These are phyloP conservation scores for Patella vulgata DNA, from an alignment of 1,140 invertebrate species.

Conservation along the genomic window DNA sequence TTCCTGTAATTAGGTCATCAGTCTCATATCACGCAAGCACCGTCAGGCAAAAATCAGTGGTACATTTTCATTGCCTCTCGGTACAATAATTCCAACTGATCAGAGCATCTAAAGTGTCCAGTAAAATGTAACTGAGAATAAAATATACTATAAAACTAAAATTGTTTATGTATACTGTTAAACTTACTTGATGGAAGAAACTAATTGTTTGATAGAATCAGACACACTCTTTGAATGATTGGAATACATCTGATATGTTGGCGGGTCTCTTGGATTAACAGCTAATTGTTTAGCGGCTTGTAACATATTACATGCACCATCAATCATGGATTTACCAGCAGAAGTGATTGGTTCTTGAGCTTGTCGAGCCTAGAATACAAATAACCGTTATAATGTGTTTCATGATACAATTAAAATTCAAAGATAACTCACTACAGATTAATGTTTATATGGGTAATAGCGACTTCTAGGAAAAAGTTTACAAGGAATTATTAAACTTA, in stretches of 20 bases:
- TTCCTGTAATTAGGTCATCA: too few relatives aligned
- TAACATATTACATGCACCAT: conserved; percentile 90
- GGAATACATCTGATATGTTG: conserved; percentile 92
- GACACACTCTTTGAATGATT: conserved; percentile 94
- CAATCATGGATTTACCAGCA: conserved; percentile 83
- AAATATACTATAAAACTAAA: too few relatives aligned
- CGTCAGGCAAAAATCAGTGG: too few relatives aligned
- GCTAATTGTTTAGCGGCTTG: conserved; percentile 89
- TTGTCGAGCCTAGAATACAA: conserved; percentile 57
- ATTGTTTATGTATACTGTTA: too few relatives aligned
- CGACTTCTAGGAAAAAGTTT: too few relatives aligned
- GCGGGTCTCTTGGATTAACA: conserved; percentile 88
- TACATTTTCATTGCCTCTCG: too few relatives aligned
- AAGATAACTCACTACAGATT: too few relatives aligned
- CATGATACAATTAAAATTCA: too few relatives aligned
- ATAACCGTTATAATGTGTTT: conserved; percentile 3
- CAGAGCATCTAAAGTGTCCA: neutral
- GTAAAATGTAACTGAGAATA: too few relatives aligned
- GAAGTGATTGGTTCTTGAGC: conserved; percentile 88
- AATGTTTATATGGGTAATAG: too few relatives aligned
- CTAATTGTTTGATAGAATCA: conserved; percentile 94
- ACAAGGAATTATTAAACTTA: conserved; percentile 3
- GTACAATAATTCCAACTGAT: too few relatives aligned
- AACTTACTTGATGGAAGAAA: conserved; percentile 83
- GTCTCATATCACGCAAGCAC: too few relatives aligned